These are phyloP conservation scores for Argyrosomus japonicus DNA, from an alignment of 2,113 vertebrate genomes.

Conservation along the genomic window DNA sequence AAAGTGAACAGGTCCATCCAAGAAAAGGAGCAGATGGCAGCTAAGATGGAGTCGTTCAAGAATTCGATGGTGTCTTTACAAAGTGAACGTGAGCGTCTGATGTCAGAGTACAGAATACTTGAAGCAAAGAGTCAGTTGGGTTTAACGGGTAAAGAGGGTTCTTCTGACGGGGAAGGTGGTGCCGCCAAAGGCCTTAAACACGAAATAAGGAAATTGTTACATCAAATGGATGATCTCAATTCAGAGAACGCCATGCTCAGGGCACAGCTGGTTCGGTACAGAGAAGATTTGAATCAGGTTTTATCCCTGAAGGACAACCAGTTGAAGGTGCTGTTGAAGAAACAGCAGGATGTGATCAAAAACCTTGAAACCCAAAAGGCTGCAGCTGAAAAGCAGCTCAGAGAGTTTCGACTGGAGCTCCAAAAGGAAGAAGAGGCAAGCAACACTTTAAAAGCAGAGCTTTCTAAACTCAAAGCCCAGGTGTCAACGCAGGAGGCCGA, in stretches of 20 bases:
- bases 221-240: slow-evolving; percentile 91
- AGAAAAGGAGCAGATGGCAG: slow-evolving; percentile 82
- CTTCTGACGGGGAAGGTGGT: slow-evolving; percentile 71
- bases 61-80: slow-evolving; percentile 88
- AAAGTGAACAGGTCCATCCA: slow-evolving; percentile 74
- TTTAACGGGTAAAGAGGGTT: slow-evolving; percentile 75
- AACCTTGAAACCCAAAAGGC: slow-evolving; percentile 86
- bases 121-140: slow-evolving; percentile 76
- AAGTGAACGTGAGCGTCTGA: slow-evolving; percentile 85
- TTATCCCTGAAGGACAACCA: slow-evolving; percentile 92
- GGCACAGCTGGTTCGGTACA: slow-evolving; percentile 90
- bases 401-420: slow-evolving; percentile 71
- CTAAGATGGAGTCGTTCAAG: slow-evolving; percentile 85
- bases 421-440: slow-evolving; percentile 73
- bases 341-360: slow-evolving; percentile 88
- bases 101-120: slow-evolving; percentile 83
- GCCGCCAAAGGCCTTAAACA: slow-evolving; percentile 84
- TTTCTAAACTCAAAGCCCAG: slow-evolving; percentile 79
- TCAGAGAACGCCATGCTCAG: slow-evolving; percentile 92
- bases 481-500: slow-evolving; percentile 79
- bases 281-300: slow-evolving; percentile 92
- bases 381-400: slow-evolving; percentile 77
- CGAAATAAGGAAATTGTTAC: slow-evolving; percentile 84
- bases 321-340: slow-evolving; percentile 88
- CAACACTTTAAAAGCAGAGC: slow-evolving; percentile 73